Evolutionary conservation across 2,797 vertebrate genomes (phyloP).

Genomic region (Eupleurogrammus muticus): DNA sequence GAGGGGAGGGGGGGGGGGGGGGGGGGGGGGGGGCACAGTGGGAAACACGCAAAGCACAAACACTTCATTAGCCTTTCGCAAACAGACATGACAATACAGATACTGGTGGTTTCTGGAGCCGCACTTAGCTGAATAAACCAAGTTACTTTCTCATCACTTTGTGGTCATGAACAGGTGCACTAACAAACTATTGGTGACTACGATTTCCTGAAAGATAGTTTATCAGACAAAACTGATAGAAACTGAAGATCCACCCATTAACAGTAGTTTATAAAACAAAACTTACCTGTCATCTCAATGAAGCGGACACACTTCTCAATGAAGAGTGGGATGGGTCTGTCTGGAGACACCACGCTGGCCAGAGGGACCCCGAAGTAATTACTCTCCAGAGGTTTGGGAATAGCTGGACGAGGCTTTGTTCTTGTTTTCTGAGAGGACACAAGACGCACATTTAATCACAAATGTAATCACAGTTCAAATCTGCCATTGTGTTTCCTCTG

Average conservation of each 20-base stretch:
- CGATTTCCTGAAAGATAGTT: too few species aligned
- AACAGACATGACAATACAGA: constrained; percentile 52
- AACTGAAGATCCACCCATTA: too few species aligned
- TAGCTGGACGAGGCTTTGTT: constrained; percentile 91
- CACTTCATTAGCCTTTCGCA: constrained; percentile 59
- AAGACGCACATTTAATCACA: constrained; percentile 14
- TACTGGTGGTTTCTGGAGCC: constrained; percentile 19
- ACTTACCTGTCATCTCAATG: constrained; percentile 94
- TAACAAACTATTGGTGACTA: background rate
- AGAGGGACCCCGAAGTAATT: constrained; percentile 93
- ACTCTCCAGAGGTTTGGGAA: constrained; percentile 94
- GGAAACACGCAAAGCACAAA: constrained; percentile 62
- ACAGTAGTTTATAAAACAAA: background rate
- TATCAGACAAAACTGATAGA: too few species aligned
- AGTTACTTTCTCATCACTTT: constrained; percentile 31
- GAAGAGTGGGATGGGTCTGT: constrained; percentile 94
- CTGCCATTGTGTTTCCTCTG: background rate
- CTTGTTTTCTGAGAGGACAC: constrained; percentile 88
- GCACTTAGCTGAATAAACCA: constrained; percentile 18
- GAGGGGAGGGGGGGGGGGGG: too few species aligned
- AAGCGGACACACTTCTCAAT: constrained; percentile 96
- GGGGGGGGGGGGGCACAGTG: constrained; percentile 25
- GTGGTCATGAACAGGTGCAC: constrained; percentile 6
- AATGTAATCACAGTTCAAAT: constrained; percentile 6
- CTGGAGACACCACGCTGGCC: constrained; percentile 87